Conservation (phyloP, 2,797 vertebrate genomes). For the Balearica regulorum region DNA sequence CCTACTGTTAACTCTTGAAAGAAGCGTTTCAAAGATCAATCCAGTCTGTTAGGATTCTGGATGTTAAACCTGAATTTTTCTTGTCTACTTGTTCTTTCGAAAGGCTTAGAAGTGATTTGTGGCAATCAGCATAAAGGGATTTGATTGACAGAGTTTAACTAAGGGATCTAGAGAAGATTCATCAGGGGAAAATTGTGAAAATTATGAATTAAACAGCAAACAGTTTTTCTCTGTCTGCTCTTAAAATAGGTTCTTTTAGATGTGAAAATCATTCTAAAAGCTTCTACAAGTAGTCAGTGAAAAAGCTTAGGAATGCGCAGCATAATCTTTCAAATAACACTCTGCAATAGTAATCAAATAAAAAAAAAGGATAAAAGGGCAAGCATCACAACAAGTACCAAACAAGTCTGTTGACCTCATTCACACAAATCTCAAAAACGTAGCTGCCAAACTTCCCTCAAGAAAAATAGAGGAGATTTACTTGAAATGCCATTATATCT, state of each 20-base stretch:
- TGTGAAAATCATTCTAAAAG: not conserved
- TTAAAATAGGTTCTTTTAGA: not conserved
- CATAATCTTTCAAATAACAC: not conserved
- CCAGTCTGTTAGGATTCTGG: not conserved
- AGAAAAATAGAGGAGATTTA: not conserved
- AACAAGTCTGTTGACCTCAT: not conserved
- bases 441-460: not conserved
- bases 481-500: not conserved
- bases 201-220: not conserved
- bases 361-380: not conserved
- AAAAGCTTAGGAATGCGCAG: not conserved
- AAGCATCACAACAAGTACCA: not conserved
- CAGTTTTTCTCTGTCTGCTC: not conserved
- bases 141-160: constrained; percentile 1
- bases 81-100: not conserved
- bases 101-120: constrained; percentile 19
- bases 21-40: constrained; percentile 33
- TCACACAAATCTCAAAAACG: not conserved
- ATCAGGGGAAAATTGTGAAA: not conserved
- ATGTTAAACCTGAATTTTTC: constrained; percentile 1
- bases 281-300: not conserved
- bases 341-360: not conserved
- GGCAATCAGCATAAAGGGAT: constrained; percentile 2
- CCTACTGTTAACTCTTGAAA: constrained; percentile 17
- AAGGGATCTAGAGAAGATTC: not conserved